Evolutionary conservation across 1,140 invertebrate species (phyloP).

Genomic region (Dendrolimus kikuchii): DNA sequence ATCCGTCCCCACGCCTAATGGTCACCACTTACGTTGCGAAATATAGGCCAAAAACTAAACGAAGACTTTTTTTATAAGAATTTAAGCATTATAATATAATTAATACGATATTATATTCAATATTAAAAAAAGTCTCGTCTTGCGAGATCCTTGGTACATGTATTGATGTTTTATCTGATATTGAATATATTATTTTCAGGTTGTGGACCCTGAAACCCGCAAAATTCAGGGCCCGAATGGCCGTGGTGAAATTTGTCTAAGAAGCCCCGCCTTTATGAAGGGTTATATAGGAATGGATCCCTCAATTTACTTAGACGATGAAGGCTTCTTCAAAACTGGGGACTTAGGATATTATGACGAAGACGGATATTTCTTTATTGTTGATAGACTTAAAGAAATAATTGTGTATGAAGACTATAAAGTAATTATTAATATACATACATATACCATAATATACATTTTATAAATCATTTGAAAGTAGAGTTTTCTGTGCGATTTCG

Average conservation of each 20-base stretch:
- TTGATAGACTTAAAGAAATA: slow-evolving; percentile 85
- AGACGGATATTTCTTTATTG: slow-evolving; percentile 79
- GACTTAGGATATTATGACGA: slow-evolving; percentile 84
- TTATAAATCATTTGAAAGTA: too few species aligned
- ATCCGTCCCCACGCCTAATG: too few species aligned
- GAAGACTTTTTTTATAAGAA: too few species aligned
- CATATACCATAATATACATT: too few species aligned
- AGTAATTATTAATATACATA: slow-evolving; percentile 16
- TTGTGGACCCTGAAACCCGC: slow-evolving; percentile 73
- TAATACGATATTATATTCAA: too few species aligned
- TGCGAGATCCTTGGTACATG: too few species aligned
- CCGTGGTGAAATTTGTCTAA: slow-evolving; percentile 76
- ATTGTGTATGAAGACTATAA: slow-evolving; percentile 82
- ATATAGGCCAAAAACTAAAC: too few species aligned
- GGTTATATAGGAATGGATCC: slow-evolving; percentile 77
- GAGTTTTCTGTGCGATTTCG: too few species aligned
- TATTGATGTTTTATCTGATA: too few species aligned
- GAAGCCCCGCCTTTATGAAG: slow-evolving; percentile 75
- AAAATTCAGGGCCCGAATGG: slow-evolving; percentile 71
- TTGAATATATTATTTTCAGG: slow-evolving; percentile 32
- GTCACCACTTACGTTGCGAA: too few species aligned
- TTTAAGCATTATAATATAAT: too few species aligned
- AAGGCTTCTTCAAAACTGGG: slow-evolving; percentile 86
- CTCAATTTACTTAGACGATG: slow-evolving; percentile 78
- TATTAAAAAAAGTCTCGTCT: too few species aligned